Evolutionary conservation across 2,888 invertebrate genomes (phyloP).

Genomic region (Aphidius colemani): DNA sequence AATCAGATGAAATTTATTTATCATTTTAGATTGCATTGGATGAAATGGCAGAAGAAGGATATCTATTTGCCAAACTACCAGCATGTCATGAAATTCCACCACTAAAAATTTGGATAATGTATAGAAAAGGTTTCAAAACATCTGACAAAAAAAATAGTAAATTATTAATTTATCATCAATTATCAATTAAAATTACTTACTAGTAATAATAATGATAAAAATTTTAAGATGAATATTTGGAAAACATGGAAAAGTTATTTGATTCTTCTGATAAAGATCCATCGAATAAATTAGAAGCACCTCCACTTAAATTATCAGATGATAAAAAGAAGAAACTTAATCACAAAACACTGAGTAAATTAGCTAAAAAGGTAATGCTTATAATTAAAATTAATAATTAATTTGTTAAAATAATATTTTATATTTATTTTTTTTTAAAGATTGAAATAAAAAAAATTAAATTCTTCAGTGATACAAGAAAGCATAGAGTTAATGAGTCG

Average conservation of each 20-base stretch:
- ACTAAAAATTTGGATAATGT: slow-evolving; percentile 49
- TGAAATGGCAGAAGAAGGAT: slow-evolving; percentile 49
- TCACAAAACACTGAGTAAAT: too few species aligned
- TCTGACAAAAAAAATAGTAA: slow-evolving; percentile 30
- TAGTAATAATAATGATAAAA: slow-evolving; percentile 13
- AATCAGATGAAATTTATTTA: neutral
- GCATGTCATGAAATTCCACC: slow-evolving; percentile 49
- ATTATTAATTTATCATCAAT: neutral
- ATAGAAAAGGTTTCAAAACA: slow-evolving; percentile 44
- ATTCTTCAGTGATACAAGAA: slow-evolving; percentile 43
- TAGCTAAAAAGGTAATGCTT: too few species aligned
- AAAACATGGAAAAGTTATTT: slow-evolving; percentile 37
- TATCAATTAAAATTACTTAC: slow-evolving; percentile 4
- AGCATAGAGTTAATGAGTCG: slow-evolving; percentile 41
- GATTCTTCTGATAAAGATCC: too few species aligned
- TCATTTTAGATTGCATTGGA: slow-evolving; percentile 43
- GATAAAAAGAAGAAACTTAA: too few species aligned
- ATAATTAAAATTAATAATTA: slow-evolving; percentile 3
- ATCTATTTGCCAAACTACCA: slow-evolving; percentile 50
- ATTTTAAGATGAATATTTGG: slow-evolving; percentile 39
- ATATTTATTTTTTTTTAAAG: slow-evolving; percentile 36
- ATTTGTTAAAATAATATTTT: slow-evolving; percentile 3
- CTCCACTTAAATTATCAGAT: too few species aligned
- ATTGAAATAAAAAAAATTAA: slow-evolving; percentile 37
- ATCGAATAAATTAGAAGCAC: too few species aligned